Base-by-base conservation (phyloP, 2,888 invertebrate species). In the Xanthia icteritia region DNA sequence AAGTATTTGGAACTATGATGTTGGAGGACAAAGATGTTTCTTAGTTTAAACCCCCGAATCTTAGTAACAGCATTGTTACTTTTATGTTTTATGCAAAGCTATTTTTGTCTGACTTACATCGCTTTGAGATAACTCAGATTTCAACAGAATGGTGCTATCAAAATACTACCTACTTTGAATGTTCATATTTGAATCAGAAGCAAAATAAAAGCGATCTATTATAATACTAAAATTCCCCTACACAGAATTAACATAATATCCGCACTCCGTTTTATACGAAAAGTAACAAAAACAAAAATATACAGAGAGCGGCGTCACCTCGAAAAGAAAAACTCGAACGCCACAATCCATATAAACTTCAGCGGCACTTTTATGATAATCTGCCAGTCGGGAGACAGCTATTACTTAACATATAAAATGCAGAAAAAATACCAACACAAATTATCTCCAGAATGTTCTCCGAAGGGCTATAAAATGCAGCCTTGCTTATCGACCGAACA, bases 351-450 rank as follows among this genome's bases (percentile, higher is more conserved):
- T 77, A 86, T 84, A 80, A 83, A 86, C 74, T 79, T 81, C 67
- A 75, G 76, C 67, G 74, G 63, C 73, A 79, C 69, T 85, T 85
- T 88, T 88, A 87, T 87, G 89, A 78, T 87, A 87, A 87, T 87
- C 74, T 79, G 56, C 78, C 61, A 65, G 60, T 65, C 36, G 63
- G 77, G 77, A 88, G 87, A 87, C 77, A 88, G 88, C 87, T 85
- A 86, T 87, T 82, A 86, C 84, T 88, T 88, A 88, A 81, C 87
- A 79, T 79, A 87, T 87, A 87, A 87, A 87, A 84, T 88, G 89
- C 87, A 87, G 89, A 87, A 87, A 87, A 87, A 87, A 87, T 87
- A 87, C 83, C 87, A 87, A 88, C 87, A 87, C 87, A 87, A 87
- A 87, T 89, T 88, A 88, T 87, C 79, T 81, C 56, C 71, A 78